Evolutionary conservation across 92 coral and sea anemone species (phyloP).

Genomic region (Muricea muricata): DNA sequence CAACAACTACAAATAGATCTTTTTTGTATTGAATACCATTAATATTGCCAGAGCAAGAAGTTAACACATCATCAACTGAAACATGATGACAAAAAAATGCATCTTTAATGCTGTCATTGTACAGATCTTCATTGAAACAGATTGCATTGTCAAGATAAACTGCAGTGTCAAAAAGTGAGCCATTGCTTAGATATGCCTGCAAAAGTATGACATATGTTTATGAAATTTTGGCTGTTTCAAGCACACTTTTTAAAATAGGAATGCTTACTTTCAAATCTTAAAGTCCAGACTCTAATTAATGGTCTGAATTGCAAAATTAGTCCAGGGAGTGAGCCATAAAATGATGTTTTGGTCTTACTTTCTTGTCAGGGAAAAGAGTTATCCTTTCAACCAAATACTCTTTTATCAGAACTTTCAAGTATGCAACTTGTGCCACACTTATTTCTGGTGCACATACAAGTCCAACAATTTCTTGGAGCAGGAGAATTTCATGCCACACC

Average conservation of each 20-base stretch:
- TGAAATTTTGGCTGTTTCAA: neutral
- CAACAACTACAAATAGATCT: conserved; percentile 28
- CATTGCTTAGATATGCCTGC: conserved; percentile 13
- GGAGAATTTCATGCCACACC: neutral
- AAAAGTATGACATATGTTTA: conserved; percentile 11
- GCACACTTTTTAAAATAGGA: neutral
- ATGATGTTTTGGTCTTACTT: neutral
- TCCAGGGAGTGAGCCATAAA: neutral
- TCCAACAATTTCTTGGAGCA: neutral
- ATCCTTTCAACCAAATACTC: neutral
- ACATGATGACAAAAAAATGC: neutral
- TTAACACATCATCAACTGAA: neutral
- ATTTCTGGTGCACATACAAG: neutral
- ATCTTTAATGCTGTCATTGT: conserved; percentile 7
- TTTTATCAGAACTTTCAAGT: neutral
- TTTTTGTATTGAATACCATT: conserved; percentile 32
- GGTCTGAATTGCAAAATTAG: neutral
- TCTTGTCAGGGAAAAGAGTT: neutral
- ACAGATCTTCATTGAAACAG: neutral
- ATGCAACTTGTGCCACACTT: neutral
- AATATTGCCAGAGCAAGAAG: neutral
- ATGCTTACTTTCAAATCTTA: neutral
- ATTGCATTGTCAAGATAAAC: neutral
- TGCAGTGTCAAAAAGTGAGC: neutral
- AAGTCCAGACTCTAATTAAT: neutral